Percentiles rank a stretch among this genome's conserved stretches.
Conservation (phyloP, 2,797 vertebrate species). For the Chelonia mydas region DNA sequence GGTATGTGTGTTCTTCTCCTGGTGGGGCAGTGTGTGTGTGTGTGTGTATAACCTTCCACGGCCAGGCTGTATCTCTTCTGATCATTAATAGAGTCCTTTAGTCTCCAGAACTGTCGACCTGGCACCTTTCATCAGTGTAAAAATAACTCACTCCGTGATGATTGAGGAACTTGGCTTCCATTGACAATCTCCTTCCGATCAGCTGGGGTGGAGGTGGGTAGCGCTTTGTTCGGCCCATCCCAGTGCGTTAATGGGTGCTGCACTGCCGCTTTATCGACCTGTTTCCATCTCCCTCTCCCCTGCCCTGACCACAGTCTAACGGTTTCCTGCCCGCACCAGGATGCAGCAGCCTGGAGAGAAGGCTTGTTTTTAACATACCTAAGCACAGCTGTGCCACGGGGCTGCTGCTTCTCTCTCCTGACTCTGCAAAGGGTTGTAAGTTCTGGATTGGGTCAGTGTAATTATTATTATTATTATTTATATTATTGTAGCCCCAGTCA, state of each 20-base stretch:
- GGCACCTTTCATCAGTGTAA: neutral
- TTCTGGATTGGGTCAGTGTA: neutral
- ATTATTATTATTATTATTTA: neutral
- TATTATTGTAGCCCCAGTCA: neutral
- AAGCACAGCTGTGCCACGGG: neutral
- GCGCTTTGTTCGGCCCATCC: neutral
- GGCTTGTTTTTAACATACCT: neutral
- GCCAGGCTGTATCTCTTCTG: neutral
- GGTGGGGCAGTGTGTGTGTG: neutral
- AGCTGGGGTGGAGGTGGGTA: neutral
- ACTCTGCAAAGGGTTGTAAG: neutral
- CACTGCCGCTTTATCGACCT: neutral
- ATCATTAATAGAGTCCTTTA: neutral
- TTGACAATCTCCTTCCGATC: neutral
- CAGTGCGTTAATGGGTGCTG: neutral
- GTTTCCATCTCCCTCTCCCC: neutral
- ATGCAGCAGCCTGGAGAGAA: neutral
- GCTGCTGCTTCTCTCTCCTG: neutral
- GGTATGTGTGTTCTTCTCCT: too few relatives aligned
- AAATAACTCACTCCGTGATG: neutral
- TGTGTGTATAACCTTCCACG: neutral
- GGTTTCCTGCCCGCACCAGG: neutral
- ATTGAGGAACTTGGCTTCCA: neutral
- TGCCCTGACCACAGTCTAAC: constrained; percentile 8
- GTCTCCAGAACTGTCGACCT: neutral